Base-by-base conservation (phyloP, 2,888 invertebrate genomes). In the Pocota personata region DNA sequence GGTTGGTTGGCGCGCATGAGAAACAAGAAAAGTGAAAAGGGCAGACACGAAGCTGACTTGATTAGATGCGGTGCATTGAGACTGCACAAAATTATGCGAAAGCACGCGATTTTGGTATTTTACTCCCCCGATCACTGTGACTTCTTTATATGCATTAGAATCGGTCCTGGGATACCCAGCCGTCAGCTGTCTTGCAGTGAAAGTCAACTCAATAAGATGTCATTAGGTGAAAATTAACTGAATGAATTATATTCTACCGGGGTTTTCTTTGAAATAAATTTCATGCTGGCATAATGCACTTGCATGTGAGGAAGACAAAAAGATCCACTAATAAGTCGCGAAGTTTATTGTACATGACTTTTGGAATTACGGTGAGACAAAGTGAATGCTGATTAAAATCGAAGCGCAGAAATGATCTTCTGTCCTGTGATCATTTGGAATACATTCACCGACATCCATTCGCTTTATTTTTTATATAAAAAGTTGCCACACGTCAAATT, bases 101-200 rank as follows among this genome's bases (percentile, higher is more conserved):
- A 72, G 60, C 82, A 82, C 77, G 82, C 82, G 77, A 82, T 82
- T 60, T 60, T 55, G 50, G 35, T 40, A 58, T 60, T 76, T 14
- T 19, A 8, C 16, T n/a, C 4, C n/a, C 32, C n/a, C 40, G 6
- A 10, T 0, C 3, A 35, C 43, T 6, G 16, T 10, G 46, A 3
- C 35, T 48, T 16, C 16, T 40, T n/a, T 71, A 14, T 35, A 27
- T 27, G 37, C 16, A 60, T 69, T 32, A 82, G 71, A 72, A 77
- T 82, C 27, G 21, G 48, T 64, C 76, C 69, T 50, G 40, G 58
- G 76, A 62, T 43, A 16, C 30, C 24, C 16, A 50, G 24, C 24
- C 16, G 16, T 24, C 2, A 32, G 6, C 16, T 60, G 30, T 21
- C 8, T 43, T 40, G 43, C 32, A 82, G 82, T 82, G 82, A 82